Evolutionary conservation across 2,888 invertebrate genomes (phyloP).

Genomic region (Cantharis flavilabris): DNA sequence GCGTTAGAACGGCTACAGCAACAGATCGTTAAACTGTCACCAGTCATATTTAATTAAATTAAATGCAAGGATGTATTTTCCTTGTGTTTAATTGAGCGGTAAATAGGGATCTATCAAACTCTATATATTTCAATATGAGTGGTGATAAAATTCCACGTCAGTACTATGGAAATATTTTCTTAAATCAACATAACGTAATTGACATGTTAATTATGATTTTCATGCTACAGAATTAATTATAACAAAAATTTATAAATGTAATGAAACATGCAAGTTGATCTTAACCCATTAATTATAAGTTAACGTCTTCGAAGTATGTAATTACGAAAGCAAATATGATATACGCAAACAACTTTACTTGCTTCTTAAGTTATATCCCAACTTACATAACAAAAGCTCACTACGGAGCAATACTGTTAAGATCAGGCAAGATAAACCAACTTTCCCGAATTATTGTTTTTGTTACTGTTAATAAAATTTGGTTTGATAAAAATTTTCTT

Average conservation of each 20-base stretch:
- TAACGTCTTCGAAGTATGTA: slow-evolving; percentile 26
- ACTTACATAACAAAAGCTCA: not conserved
- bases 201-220: slow-evolving; percentile 15
- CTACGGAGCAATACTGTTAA: not conserved
- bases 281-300: not conserved
- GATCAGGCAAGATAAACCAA: not conserved
- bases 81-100: slow-evolving; percentile 33
- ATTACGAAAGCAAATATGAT: slow-evolving; percentile 22
- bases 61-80: slow-evolving; percentile 37
- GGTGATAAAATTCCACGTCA: not conserved
- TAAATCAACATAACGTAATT: not conserved
- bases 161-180: not conserved
- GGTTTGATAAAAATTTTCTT: not conserved
- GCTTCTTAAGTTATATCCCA: slow-evolving; percentile 3
- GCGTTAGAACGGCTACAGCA: slow-evolving; percentile 32
- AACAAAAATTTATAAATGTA: not conserved
- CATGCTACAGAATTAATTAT: slow-evolving; percentile 2
- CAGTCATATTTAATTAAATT: slow-evolving; percentile 38
- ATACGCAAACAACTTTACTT: slow-evolving; percentile 10
- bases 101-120: not conserved
- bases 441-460: not conserved
- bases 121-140: not conserved
- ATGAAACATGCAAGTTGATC: slow-evolving; percentile 17
- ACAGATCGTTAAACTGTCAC: slow-evolving; percentile 37
- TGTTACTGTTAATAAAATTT: not conserved